A percentile compares a stretch with the other conserved stretches of the same genome.
phyloP scores from a whole-genome alignment of 2,888 invertebrate species.

The Candidula unifasciata region DNA sequence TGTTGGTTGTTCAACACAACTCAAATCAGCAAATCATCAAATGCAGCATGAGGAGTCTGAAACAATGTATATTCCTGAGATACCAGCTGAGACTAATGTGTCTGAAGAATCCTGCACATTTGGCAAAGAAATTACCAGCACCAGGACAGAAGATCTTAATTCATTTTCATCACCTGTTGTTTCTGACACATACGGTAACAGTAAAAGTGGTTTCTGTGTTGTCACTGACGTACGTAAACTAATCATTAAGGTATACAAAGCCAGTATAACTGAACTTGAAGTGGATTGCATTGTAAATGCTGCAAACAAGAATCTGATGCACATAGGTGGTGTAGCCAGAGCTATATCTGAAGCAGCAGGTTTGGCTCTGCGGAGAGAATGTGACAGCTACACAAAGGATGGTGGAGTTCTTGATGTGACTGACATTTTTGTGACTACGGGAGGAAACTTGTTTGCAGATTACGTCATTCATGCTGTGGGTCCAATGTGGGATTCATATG shows the following conservation, averaged over 20 bases:
- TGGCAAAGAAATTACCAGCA: too few species aligned
- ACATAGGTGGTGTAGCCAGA: conserved; percentile 50
- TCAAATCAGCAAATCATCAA: too few species aligned
- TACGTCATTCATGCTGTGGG: conserved; percentile 52
- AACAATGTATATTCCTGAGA: too few species aligned
- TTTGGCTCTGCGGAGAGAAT: conserved; percentile 32
- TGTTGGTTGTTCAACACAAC: too few species aligned
- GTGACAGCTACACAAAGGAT: conserved; percentile 18
- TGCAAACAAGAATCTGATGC: conserved; percentile 38
- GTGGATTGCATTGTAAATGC: conserved; percentile 54
- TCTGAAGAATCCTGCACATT: too few species aligned
- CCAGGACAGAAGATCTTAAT: not conserved
- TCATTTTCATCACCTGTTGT: not conserved
- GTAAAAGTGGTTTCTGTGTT: not conserved
- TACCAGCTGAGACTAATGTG: too few species aligned
- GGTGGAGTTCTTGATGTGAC: conserved; percentile 26
- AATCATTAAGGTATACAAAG: conserved; percentile 36
- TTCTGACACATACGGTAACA: not conserved
- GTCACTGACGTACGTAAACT: not conserved
- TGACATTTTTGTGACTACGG: conserved; percentile 40
- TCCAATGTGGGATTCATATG: conserved; percentile 45
- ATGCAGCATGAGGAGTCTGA: too few species aligned
- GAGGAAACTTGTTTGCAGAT: conserved; percentile 37
- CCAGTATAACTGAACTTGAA: conserved; percentile 49
- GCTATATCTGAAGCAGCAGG: conserved; percentile 50